phyloP scores from a whole-genome alignment of 2,113 vertebrate species.

The Spizaetus ornatus region DNA sequence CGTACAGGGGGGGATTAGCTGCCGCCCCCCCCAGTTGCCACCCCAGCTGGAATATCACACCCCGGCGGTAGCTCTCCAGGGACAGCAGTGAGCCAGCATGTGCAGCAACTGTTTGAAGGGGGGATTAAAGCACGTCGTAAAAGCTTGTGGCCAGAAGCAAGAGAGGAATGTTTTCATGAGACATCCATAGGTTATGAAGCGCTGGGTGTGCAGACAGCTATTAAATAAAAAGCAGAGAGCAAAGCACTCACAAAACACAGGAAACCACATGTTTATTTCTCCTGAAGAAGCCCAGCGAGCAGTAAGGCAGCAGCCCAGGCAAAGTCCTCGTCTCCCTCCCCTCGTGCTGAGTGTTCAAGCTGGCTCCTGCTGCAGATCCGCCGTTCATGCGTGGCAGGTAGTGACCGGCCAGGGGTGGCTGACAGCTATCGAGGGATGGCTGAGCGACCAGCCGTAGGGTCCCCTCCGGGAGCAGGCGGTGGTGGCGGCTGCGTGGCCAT shows the following conservation, averaged over 20 bases:
- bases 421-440: neutral
- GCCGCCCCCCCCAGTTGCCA: neutral
- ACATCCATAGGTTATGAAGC: neutral
- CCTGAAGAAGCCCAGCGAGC: neutral
- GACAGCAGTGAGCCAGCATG: neutral
- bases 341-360: neutral
- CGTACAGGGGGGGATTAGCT: neutral
- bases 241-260: neutral
- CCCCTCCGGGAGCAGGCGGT: fast-evolving
- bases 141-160: slow-evolving; percentile 39
- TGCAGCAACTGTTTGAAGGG: slow-evolving; percentile 51
- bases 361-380: neutral
- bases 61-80: neutral
- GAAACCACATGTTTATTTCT: slow-evolving; percentile 54
- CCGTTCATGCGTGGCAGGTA: neutral
- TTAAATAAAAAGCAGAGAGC: slow-evolving; percentile 6
- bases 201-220: slow-evolving; percentile 28
- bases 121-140: slow-evolving; percentile 41
- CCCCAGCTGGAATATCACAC: slow-evolving; percentile 25
- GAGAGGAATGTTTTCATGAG: slow-evolving; percentile 58
- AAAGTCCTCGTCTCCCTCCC: neutral
- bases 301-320: neutral
- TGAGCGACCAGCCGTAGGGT: neutral
- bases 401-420: neutral
- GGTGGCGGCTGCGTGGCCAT: neutral